Percentiles rank a stretch among this genome's conserved stretches.
Conservation (phyloP, 2,888 invertebrate species). For the Lumbricus terrestris region DNA sequence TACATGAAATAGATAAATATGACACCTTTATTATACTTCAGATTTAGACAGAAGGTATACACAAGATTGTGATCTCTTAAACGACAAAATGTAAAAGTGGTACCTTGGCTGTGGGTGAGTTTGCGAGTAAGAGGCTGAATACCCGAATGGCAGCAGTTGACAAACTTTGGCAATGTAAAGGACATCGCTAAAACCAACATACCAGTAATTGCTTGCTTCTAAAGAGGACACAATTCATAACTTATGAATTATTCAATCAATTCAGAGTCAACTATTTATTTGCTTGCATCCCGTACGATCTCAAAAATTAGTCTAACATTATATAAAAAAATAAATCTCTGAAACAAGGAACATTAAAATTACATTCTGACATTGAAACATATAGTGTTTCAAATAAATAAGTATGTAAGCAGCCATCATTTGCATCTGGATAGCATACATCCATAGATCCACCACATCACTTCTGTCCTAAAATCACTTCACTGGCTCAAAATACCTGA, state of each 20-base stretch:
- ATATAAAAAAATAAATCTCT: neutral
- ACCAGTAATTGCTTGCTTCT: neutral
- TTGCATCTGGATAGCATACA: too few species aligned
- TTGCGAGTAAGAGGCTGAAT: neutral
- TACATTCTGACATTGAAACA: neutral
- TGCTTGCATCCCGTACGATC: neutral
- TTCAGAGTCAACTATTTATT: neutral
- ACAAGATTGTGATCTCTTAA: neutral
- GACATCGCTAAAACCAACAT: neutral
- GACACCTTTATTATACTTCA: neutral
- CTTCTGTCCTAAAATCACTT: too few species aligned
- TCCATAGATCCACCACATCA: too few species aligned
- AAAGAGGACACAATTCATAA: neutral
- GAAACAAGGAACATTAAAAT: neutral
- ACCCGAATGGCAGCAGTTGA: constrained; percentile 12
- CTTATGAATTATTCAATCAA: neutral
- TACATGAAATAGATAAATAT: neutral
- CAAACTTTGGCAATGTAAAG: neutral
- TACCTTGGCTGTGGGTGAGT: constrained; percentile 11
- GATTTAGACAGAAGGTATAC: neutral
- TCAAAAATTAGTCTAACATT: neutral
- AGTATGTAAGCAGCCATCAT: too few species aligned
- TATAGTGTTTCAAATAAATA: neutral
- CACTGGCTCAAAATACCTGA: too few species aligned
- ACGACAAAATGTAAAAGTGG: neutral